phyloP scores from a whole-genome alignment of 2,113 vertebrate species.

The Chlamydotis undulata region DNA sequence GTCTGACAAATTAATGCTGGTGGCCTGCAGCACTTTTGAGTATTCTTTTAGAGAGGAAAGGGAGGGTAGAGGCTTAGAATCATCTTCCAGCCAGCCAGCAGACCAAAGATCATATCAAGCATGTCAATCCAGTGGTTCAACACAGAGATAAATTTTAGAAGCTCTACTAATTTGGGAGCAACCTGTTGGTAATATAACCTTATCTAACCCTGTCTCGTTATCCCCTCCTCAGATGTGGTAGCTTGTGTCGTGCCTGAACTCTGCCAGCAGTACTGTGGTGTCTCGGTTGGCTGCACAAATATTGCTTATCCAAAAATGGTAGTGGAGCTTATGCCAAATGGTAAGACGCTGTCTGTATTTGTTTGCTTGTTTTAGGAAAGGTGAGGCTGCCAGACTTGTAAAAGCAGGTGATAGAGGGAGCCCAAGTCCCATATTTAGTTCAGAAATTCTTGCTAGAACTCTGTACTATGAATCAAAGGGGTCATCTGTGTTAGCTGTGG shows the following conservation, averaged over 20 bases:
- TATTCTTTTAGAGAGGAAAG: neutral
- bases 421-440: neutral
- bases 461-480: neutral
- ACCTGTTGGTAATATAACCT: neutral
- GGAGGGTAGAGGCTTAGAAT: neutral
- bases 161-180: neutral
- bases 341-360: conserved; percentile 66
- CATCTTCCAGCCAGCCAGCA: neutral
- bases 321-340: conserved; percentile 92
- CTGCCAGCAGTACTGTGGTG: conserved; percentile 79
- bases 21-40: neutral
- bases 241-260: conserved; percentile 83
- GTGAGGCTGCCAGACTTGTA: neutral
- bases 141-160: neutral
- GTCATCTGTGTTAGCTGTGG: neutral
- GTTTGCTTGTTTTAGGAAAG: neutral
- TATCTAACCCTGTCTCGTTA: neutral
- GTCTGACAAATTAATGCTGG: neutral
- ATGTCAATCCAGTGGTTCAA: neutral
- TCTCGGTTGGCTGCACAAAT: conserved; percentile 89
- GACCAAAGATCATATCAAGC: neutral
- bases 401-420: neutral
- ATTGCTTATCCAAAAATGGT: conserved; percentile 93
- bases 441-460: neutral
- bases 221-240: conserved; percentile 80